phyloP scores from a whole-genome alignment of 2,888 invertebrate species.

The Lycaena phlaeas region DNA sequence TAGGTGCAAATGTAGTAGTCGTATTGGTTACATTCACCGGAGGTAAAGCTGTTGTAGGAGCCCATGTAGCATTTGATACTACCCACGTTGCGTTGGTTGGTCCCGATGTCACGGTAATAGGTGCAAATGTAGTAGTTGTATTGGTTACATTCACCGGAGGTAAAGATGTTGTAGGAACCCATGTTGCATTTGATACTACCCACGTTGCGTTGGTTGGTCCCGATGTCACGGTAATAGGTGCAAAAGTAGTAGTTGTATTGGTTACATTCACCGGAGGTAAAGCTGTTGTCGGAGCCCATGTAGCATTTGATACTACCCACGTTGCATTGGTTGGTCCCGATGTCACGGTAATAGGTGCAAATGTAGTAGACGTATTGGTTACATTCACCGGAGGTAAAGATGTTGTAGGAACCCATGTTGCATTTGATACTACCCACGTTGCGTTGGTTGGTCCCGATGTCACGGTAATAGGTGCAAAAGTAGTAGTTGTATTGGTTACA shows the following conservation, averaged over 20 bases:
- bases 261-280: background rate
- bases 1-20: too few species aligned
- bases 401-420: constrained; percentile 10
- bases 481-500: background rate
- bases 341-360: constrained; percentile 11
- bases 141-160: background rate
- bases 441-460: background rate
- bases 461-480: background rate
- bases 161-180: constrained; percentile 10
- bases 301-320: constrained; percentile 9
- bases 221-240: background rate
- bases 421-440: background rate
- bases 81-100: too few species aligned
- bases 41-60: too few species aligned
- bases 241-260: background rate
- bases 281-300: constrained; percentile 10
- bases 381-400: constrained; percentile 11
- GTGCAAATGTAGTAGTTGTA: background rate
- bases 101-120: background rate
- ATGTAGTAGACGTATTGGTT: constrained; percentile 12
- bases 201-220: constrained; percentile 1
- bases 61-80: too few species aligned
- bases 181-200: constrained; percentile 8
- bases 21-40: too few species aligned
- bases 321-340: constrained; percentile 13